A percentile compares a stretch with the other conserved stretches of the same genome.
Evolutionary conservation across 2,113 vertebrate genomes (phyloP).

Genomic region (Catharus bicknelli): DNA sequence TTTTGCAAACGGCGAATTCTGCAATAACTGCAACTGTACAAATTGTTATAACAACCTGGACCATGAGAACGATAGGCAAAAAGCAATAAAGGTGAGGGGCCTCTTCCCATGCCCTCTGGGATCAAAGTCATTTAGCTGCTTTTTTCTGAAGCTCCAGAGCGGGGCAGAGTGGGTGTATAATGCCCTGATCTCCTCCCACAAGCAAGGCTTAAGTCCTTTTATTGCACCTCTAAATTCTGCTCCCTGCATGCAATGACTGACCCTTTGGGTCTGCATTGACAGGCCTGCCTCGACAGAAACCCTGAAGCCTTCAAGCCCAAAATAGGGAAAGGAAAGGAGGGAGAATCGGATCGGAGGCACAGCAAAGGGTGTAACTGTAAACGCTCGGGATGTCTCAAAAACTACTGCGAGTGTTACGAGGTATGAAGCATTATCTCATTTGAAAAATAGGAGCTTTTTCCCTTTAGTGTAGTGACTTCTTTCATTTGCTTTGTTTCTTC

Average conservation of each 20-base stretch:
- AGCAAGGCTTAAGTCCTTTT: neutral
- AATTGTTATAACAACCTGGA: constrained; percentile 99
- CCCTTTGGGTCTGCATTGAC: constrained; percentile 46
- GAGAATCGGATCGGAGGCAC: constrained; percentile 93
- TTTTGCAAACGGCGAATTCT: constrained; percentile 98
- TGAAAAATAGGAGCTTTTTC: neutral
- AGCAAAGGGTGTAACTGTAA: constrained; percentile 99
- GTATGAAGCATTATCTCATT: constrained; percentile 56
- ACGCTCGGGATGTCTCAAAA: constrained; percentile 95
- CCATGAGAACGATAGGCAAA: constrained; percentile 94
- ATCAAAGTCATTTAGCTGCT: neutral
- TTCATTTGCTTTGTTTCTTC: neutral
- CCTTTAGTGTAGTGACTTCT: neutral
- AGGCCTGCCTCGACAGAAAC: constrained; percentile 97
- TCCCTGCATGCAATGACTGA: neutral
- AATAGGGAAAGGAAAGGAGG: constrained; percentile 97
- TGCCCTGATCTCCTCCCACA: neutral
- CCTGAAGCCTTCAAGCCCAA: constrained; percentile 98
- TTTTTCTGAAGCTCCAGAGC: neutral
- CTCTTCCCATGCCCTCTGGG: neutral
- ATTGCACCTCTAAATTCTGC: neutral
- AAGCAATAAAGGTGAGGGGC: constrained; percentile 94
- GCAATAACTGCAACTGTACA: constrained; percentile 97
- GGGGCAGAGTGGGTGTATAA: neutral
- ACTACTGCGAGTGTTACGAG: constrained; percentile 99